Conservation (phyloP, 2,113 vertebrate species). For the Elachura formosa region DNA sequence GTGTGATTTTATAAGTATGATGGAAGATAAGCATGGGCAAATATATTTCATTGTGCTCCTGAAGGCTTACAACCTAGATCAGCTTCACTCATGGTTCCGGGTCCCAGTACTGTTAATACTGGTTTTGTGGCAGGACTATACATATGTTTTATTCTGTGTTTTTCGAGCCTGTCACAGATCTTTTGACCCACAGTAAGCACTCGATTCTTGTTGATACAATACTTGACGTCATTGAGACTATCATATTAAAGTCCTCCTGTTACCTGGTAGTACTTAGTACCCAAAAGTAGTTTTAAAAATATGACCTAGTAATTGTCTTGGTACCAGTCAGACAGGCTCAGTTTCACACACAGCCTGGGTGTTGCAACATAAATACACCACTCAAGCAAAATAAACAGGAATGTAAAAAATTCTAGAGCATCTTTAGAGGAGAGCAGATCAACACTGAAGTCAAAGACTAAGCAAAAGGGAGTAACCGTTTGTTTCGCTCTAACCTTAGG, state of each 20-base stretch:
- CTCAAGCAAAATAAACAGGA: not conserved
- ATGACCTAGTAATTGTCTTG: not conserved
- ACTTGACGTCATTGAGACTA: not conserved
- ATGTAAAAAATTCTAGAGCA: not conserved
- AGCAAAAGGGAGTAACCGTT: not conserved
- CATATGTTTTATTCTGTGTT: not conserved
- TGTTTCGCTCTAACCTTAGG: not conserved
- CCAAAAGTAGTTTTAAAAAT: not conserved
- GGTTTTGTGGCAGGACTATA: not conserved
- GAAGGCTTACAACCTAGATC: not conserved
- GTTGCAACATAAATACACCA: not conserved
- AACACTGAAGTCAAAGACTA: not conserved
- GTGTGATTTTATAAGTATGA: not conserved
- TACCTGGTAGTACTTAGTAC: too few relatives aligned
- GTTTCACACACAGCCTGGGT: not conserved
- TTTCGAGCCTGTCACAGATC: not conserved
- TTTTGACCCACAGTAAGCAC: not conserved
- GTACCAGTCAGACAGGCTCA: not conserved
- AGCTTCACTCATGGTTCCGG: not conserved
- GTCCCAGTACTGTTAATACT: not conserved
- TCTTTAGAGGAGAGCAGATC: not conserved
- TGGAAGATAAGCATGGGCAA: not conserved
- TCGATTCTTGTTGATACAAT: not conserved
- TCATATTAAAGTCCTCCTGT: not conserved
- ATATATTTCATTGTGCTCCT: not conserved